These are phyloP conservation scores for Lymantria dispar DNA, from an alignment of 2,888 invertebrate genomes.

Conservation along the genomic window DNA sequence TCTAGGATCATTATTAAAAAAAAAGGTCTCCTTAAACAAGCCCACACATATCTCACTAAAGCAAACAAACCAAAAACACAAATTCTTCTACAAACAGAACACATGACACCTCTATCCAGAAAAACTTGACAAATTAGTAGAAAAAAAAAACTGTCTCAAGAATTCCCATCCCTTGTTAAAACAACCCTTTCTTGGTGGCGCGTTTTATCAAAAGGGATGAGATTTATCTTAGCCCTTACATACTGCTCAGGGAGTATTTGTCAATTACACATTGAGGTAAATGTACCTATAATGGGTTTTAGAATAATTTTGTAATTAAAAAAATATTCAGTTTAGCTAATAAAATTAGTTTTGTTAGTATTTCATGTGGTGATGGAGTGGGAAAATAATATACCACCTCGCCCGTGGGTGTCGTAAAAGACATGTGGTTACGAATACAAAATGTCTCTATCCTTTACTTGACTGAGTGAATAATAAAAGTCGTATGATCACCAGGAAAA, in stretches of 20 bases:
- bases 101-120: conserved; percentile 22
- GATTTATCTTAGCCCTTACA: conserved; percentile 19
- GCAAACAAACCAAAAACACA: neutral
- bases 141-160: conserved; percentile 37
- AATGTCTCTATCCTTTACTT: no score
- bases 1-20: neutral
- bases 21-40: neutral
- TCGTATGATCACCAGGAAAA: no score
- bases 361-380: no score
- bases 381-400: no score
- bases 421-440: no score
- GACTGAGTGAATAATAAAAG: no score
- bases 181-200: conserved; percentile 27
- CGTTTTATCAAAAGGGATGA: conserved; percentile 22
- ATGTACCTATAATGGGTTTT: neutral
- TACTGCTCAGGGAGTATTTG: conserved; percentile 11
- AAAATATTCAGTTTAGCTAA: no score
- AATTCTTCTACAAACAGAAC: conserved; percentile 11
- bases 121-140: conserved; percentile 57
- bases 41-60: neutral
- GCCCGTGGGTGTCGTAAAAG: no score
- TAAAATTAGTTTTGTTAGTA: no score
- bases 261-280: conserved; percentile 13
- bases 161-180: conserved; percentile 48
- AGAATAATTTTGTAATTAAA: no score